Conservation (phyloP, 2,797 vertebrate species). For the Taenioides sp. region DNA sequence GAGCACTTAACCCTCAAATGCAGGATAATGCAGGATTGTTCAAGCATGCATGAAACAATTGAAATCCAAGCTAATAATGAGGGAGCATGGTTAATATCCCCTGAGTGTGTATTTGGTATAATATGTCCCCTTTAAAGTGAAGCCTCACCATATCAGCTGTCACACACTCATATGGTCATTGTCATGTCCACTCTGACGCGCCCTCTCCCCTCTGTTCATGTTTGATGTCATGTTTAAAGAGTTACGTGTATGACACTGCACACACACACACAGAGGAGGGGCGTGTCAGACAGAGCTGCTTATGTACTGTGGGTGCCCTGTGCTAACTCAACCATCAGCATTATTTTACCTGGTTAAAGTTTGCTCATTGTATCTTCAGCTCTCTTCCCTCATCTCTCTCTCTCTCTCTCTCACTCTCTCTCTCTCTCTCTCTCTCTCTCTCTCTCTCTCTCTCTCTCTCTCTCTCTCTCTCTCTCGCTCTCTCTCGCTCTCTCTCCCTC, state of each 20-base stretch:
- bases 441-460: no score
- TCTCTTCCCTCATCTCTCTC: neutral
- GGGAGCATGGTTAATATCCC: no score
- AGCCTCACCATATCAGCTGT: neutral
- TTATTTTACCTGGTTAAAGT: slow-evolving; percentile 41
- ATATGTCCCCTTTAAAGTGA: neutral
- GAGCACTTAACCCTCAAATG: no score
- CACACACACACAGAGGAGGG: slow-evolving; percentile 13
- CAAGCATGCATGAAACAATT: no score
- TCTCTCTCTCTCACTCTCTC: slow-evolving; percentile 3
- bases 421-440: neutral
- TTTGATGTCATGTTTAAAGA: neutral
- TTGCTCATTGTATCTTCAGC: slow-evolving; percentile 50
- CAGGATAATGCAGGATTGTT: no score
- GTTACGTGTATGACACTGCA: neutral
- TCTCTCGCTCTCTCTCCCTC: no score
- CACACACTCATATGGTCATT: neutral
- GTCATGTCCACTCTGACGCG: neutral
- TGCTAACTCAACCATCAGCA: slow-evolving; percentile 17
- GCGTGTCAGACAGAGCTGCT: slow-evolving; percentile 58
- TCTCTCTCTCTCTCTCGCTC: no score
- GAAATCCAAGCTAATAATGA: no score
- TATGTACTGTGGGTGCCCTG: slow-evolving; percentile 35
- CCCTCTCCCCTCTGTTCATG: neutral
- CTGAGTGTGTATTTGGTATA: neutral